Evolutionary conservation across 2,888 invertebrate species (phyloP), one percentile per base, ranked within the genome.

Genomic region (Beris morrisii): DNA sequence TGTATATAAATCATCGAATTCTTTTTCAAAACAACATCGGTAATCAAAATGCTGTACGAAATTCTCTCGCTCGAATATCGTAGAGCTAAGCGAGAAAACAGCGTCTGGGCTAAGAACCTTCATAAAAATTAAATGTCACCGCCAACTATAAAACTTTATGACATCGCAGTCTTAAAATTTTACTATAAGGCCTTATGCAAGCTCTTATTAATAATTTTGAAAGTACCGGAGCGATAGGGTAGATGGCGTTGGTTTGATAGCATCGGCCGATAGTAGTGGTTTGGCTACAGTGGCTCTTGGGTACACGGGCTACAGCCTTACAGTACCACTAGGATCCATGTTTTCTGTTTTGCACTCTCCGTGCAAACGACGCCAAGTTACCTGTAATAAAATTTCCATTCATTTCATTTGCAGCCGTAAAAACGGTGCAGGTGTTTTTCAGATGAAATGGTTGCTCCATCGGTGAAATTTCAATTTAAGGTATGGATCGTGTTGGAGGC

Each of bases 381-480:
- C 13, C 15, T 6, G 48, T 6, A 15, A 54, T 54, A 54, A 54
- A 54, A 54, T 31, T 54, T 31, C 54, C 31, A 54, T 12, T 54
- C 54, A 54, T 54, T 54, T 32, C 31, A 54, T 54, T 30, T 54
- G 54, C 31, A 54, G 28, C n/a, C 31, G 54, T 54, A 54, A 54
- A 52, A 30, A 54, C 11, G 31, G 54, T 13, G 54, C 54, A 54
- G 54, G 32, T 54, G 54, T 28, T 31, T 54, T 30, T 5, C 31
- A 30, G 7, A 54, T 28, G 28, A 31, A 11, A 12, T 9, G 2
- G 12, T 54, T 31, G 12, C 31, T 28, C 32, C 54, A 31, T 54
- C 28, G 7, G 54, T 32, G 32, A n/a, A 54, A 54, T 54, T 54
- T 54, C 54, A 54, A 54, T 54, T 54, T 54, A 54, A 54, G 31